These are phyloP conservation scores for Upupa epops DNA, from an alignment of 2,113 vertebrate genomes.

Conservation along the genomic window DNA sequence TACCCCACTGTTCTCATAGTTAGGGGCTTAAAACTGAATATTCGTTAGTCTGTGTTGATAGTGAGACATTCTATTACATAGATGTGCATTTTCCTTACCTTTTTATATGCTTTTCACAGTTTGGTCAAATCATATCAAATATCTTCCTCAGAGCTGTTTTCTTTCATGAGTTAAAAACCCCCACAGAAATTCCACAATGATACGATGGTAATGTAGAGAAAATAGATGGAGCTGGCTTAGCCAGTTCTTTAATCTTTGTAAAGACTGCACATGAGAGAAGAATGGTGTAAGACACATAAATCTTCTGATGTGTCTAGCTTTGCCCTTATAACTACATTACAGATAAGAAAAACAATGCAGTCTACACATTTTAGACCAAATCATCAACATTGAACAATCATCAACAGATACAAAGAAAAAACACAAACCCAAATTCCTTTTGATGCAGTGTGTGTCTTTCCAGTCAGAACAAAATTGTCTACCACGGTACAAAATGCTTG, in stretches of 20 bases:
- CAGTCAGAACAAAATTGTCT: not conserved
- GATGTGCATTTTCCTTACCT: not conserved
- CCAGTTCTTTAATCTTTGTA: slow-evolving; percentile 31
- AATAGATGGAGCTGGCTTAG: not conserved
- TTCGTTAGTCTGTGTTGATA: not conserved
- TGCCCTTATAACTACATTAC: not conserved
- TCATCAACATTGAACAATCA: not conserved
- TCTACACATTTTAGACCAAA: not conserved
- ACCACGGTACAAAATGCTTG: not conserved
- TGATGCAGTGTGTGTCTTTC: not conserved
- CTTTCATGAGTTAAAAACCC: not conserved
- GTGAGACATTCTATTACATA: not conserved
- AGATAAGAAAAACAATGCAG: slow-evolving; percentile 21
- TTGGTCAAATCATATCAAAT: not conserved
- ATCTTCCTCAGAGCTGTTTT: not conserved
- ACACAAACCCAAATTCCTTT: not conserved
- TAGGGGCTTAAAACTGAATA: not conserved
- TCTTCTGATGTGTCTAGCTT: slow-evolving; percentile 6
- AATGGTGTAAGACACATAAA: slow-evolving; percentile 11
- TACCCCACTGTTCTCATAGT: not conserved
- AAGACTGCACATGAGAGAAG: not conserved
- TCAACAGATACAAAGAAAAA: not conserved
- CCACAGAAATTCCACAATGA: not conserved
- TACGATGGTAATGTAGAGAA: not conserved
- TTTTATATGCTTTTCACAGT: not conserved